phyloP scores from a whole-genome alignment of 2,888 invertebrate species.

The Hanleya hanleyi region DNA sequence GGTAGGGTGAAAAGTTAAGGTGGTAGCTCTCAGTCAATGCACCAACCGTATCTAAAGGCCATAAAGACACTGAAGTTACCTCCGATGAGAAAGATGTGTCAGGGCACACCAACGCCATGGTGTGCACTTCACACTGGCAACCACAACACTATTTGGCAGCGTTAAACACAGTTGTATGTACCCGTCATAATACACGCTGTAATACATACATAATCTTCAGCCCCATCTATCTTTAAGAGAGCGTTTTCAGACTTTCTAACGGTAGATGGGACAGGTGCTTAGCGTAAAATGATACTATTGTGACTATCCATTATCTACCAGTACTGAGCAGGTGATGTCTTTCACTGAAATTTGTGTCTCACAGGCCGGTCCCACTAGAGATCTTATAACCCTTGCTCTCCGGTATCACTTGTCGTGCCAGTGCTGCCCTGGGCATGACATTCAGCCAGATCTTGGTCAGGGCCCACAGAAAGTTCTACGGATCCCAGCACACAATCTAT shows the following conservation, averaged over 20 bases:
- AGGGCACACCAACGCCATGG: no score
- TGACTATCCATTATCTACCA: neutral
- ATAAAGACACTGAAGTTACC: no score
- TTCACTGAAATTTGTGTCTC: neutral
- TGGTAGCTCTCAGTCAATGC: no score
- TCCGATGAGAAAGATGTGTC: no score
- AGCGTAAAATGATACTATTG: neutral
- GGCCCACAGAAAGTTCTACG: neutral
- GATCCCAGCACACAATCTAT: neutral
- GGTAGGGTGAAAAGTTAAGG: no score
- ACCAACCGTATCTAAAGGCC: no score
- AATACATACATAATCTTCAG: no score
- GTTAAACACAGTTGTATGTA: neutral
- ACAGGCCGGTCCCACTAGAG: neutral
- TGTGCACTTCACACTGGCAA: no score
- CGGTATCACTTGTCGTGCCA: neutral
- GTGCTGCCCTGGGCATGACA: neutral
- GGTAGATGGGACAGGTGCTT: neutral
- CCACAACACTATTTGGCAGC: neutral
- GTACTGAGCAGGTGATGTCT: neutral
- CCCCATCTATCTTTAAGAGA: neutral
- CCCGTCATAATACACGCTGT: neutral
- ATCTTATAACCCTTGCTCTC: neutral
- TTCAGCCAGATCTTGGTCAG: neutral
- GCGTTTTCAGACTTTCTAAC: neutral